Evolutionary conservation across 2,888 invertebrate genomes (phyloP), one percentile per base, ranked within the genome.

Genomic region (Nephrotoma guestfalica): DNA sequence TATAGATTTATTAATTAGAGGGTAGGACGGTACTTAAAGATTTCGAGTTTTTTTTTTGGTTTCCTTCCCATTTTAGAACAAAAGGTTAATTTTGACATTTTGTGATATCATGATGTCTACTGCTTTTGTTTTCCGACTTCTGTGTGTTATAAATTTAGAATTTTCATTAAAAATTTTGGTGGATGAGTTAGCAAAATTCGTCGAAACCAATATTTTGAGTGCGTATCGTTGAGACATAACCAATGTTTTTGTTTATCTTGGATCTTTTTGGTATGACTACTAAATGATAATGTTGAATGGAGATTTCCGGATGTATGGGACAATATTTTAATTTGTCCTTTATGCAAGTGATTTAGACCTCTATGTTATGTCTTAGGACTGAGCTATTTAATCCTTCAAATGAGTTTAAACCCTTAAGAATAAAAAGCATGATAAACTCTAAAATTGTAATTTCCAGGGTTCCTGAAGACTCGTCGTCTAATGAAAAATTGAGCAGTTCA

Each of bases 381-480:
- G 18, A n/a, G 11, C 57, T 30, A 30, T 30, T 30, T 30, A 30
- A 30, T 30, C 30, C 30, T 30, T 30, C 30, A 30, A 30, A 30
- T 30, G 30, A 30, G 30, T 30, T 2, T 30, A 30, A 30, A 30
- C 30, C 2, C 30, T 30, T 2, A 30, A 30, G 30, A 30, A 30
- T 30, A 30, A 30, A 30, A 30, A 30, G 2, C 2, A 30, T 30
- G 2, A 30, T 30, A 30, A 30, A 30, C 30, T 30, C 30, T 30
- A 30, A 30, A 15, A n/a, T 71, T 71, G 6, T 43, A 6, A 87
- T 85, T 86, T 86, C 86, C 87, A 88, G 88, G 87, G 57, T 86
- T 87, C 43, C 88, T 88, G 88, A 88, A 88, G 88, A 88, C 88
- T 88, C 88, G 88, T 88, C 88, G 88, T 88, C 88, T 88, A 88